phyloP scores from a whole-genome alignment of 2,888 invertebrate species.

The Anarsia innoxiella region DNA sequence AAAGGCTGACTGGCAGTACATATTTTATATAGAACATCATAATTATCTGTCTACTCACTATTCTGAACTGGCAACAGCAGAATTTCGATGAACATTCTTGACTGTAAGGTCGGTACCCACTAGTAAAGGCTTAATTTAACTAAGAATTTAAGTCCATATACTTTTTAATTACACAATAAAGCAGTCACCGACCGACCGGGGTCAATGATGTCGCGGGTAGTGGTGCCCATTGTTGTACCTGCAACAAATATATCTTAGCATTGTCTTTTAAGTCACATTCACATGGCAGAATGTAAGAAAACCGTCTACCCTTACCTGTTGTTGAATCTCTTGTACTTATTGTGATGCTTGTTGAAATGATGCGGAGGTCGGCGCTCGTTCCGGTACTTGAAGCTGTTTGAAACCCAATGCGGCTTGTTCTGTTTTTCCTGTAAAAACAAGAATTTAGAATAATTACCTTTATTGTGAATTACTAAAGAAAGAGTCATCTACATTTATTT shows the following conservation, averaged over 20 bases:
- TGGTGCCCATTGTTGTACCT: slow-evolving; percentile 63
- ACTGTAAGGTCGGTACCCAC: slow-evolving; percentile 10
- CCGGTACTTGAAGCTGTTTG: slow-evolving; percentile 56
- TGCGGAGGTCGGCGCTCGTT: slow-evolving; percentile 54
- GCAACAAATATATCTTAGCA: not conserved
- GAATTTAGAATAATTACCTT: too few species aligned
- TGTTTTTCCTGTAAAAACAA: slow-evolving; percentile 51
- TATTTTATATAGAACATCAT: slow-evolving; percentile 6
- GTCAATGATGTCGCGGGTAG: slow-evolving; percentile 68
- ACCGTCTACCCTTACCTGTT: slow-evolving; percentile 18
- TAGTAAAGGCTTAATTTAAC: slow-evolving; percentile 20
- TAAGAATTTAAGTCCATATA: slow-evolving; percentile 44
- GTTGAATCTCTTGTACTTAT: slow-evolving; percentile 67
- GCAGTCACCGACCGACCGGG: slow-evolving; percentile 35
- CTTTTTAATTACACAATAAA: slow-evolving; percentile 48
- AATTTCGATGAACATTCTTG: not conserved
- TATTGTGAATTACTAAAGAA: too few species aligned
- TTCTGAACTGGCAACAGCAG: slow-evolving; percentile 7
- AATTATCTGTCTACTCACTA: slow-evolving; percentile 2
- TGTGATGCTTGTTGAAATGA: slow-evolving; percentile 61
- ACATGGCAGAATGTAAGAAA: too few species aligned
- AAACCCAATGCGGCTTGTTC: slow-evolving; percentile 61
- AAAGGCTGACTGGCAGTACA: slow-evolving; percentile 14
- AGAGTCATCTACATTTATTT: too few species aligned
- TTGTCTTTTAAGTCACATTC: too few species aligned